Evolutionary conservation across 2,888 invertebrate genomes (phyloP).

Genomic region (Rhabditophanes sp.): DNA sequence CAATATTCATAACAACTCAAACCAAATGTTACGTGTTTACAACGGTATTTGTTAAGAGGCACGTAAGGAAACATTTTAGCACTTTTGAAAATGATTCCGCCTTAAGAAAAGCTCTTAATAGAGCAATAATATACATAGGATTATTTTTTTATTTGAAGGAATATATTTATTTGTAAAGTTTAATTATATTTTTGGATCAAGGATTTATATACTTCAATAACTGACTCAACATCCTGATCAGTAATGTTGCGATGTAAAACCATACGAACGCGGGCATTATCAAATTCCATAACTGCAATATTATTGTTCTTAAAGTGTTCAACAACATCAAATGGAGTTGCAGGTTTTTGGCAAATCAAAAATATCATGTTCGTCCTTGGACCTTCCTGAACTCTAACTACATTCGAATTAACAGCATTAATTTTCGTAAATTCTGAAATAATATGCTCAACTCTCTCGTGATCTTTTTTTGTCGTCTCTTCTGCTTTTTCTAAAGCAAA

Average conservation of each 20-base stretch:
- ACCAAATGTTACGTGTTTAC: no score
- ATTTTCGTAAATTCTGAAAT: conserved; percentile 24
- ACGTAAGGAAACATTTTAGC: no score
- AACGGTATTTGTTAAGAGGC: no score
- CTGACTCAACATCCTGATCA: conserved; percentile 16
- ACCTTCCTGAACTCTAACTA: conserved; percentile 7
- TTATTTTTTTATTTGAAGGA: no score
- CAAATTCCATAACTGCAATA: conserved; percentile 28
- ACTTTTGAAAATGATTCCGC: no score
- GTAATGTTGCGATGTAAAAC: conserved; percentile 21
- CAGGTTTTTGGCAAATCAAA: conserved; percentile 16
- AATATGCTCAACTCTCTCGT: conserved; percentile 47
- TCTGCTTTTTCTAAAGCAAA: conserved; percentile 62
- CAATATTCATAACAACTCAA: no score
- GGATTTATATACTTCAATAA: no score
- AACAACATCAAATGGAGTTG: conserved; percentile 10
- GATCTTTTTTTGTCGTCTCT: conserved; percentile 60
- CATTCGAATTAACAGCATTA: conserved; percentile 14
- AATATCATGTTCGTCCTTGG: conserved; percentile 30
- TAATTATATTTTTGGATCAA: no score
- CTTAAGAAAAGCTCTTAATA: no score
- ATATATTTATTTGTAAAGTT: no score
- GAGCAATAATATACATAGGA: no score
- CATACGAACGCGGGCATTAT: conserved; percentile 21
- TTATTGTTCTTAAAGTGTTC: conserved; percentile 18